Conservation (phyloP, 2,888 invertebrate species). For the Cheilosia vulpina region DNA sequence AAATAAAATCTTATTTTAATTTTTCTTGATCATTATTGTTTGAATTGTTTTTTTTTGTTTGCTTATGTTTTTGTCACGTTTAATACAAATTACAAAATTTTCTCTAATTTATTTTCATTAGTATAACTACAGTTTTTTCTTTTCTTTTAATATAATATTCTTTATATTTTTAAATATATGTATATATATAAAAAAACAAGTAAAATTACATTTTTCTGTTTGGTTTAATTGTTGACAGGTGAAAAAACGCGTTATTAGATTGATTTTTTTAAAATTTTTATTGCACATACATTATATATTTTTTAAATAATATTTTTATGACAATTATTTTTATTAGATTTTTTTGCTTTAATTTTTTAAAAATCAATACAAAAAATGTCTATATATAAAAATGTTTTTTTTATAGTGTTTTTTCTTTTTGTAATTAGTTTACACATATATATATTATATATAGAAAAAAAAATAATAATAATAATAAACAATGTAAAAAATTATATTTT, state of each 20-base stretch:
- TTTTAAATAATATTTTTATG: conserved; percentile 40
- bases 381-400: conserved; percentile 60
- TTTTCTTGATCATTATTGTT: conserved; percentile 71
- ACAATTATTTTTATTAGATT: conserved; percentile 56
- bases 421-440: conserved; percentile 65
- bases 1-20: conserved; percentile 70
- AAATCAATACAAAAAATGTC: conserved; percentile 74
- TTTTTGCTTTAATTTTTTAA: conserved; percentile 74
- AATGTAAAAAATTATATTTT: conserved; percentile 60
- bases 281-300: conserved; percentile 75
- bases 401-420: conserved; percentile 55
- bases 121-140: conserved; percentile 77
- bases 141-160: conserved; percentile 76
- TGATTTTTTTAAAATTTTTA: conserved; percentile 77
- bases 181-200: conserved; percentile 68
- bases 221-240: conserved; percentile 62
- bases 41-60: conserved; percentile 44
- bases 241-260: conserved; percentile 77
- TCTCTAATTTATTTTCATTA: conserved; percentile 78
- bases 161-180: conserved; percentile 72
- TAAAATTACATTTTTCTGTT: conserved; percentile 49
- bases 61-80: conserved; percentile 61
- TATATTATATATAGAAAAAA: conserved; percentile 55
- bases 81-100: conserved; percentile 82
- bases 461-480: conserved; percentile 62